Evolutionary conservation across 2,797 vertebrate genomes (phyloP), one percentile per base, ranked within the genome.

Genomic region (Crax fasciolata): DNA sequence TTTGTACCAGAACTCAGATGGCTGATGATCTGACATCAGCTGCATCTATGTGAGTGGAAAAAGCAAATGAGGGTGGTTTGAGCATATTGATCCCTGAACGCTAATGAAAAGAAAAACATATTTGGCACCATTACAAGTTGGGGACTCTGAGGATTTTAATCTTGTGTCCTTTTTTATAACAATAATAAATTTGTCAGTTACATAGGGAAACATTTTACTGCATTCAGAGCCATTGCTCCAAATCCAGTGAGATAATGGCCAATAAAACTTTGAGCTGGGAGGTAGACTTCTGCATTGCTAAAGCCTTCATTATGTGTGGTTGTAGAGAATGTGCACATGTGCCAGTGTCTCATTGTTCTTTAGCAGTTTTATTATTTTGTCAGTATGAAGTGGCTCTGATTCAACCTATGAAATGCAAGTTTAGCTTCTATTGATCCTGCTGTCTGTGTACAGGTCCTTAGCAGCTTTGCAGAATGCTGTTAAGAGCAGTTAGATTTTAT

Each of bases 171-270:
- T 93, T 88, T 97, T 97, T 94, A 97, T 89, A 87, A 70, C 83
- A 81, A 80, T 87, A 97, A 92, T 97, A 97, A 97, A 97, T 97
- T 96, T 97, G 90, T 91, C 95, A 93, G 74, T 95, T 96, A 87
- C 49, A 66, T 80, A 92, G 91, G 48, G 71, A 97, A 97, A 96
- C 89, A 61, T 44, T 96, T 95, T 94, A 93, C 91, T 96, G 76
- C 77, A 25, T 90, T 93, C 87, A 62, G 70, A 77, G 80, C 74
- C 11, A 8, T 95, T 95, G 85, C 93, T 95, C 91, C 91, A 92
- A 94, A 96, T 94, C 87, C 91, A 92, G 59, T 3, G 46, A 92
- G 80, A 93, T 96, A 97, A 97, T 89, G 95, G 84, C 87, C 84
- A 95, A 96, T 96, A 95, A 97, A 97, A 95, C 90, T 96, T 93